Percentiles rank a stretch among this genome's conserved stretches.
Conservation (phyloP, 2,888 invertebrate genomes). For the Congeria kusceri region DNA sequence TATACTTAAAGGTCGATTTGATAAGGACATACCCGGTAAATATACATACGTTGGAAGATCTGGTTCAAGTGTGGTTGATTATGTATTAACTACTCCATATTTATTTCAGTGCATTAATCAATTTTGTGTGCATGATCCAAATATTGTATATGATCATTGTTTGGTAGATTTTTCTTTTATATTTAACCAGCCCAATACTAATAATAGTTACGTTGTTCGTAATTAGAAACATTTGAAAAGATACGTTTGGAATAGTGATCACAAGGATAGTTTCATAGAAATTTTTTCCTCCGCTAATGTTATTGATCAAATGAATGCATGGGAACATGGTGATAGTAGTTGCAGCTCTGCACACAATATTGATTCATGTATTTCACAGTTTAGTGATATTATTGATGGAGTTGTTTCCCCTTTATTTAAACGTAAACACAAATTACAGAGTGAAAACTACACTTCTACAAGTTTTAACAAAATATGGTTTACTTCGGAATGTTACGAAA, state of each 20-base stretch:
- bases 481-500: too few species aligned
- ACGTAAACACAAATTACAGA: too few species aligned
- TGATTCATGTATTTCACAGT: too few species aligned
- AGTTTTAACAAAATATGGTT: not conserved
- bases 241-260: not conserved
- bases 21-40: slow-evolving; percentile 11
- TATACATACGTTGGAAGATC: not conserved
- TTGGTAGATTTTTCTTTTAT: not conserved
- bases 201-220: too few species aligned
- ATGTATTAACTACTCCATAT: not conserved
- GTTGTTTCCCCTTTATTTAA: too few species aligned
- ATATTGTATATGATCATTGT: slow-evolving; percentile 3
- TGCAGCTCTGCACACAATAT: too few species aligned
- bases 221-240: not conserved
- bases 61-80: not conserved
- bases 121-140: not conserved
- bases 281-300: too few species aligned
- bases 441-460: not conserved
- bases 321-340: too few species aligned
- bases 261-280: not conserved
- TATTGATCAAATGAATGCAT: not conserved
- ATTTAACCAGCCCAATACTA: not conserved
- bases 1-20: slow-evolving; percentile 5
- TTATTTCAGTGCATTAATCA: not conserved
- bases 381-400: too few species aligned